Percentiles rank a stretch among this genome's conserved stretches.
phyloP scores from a whole-genome alignment of 2,797 vertebrate species.

The Capromys pilorides region DNA sequence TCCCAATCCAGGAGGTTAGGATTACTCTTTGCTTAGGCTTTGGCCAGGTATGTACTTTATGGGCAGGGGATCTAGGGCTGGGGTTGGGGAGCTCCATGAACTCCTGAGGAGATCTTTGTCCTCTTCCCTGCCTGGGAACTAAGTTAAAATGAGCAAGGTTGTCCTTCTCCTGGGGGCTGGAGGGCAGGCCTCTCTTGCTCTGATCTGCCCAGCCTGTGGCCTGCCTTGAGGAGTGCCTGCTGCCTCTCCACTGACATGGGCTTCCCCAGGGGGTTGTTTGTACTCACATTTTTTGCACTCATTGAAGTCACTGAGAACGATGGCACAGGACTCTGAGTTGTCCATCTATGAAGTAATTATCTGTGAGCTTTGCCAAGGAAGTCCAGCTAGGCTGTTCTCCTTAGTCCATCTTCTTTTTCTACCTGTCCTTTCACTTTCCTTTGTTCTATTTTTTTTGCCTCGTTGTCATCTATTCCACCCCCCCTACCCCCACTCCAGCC shows the following conservation, averaged over 20 bases:
- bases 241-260: background rate
- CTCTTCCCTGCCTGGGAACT: background rate
- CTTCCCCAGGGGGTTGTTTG: background rate
- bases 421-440: background rate
- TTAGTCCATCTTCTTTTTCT: background rate
- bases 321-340: conserved; percentile 22
- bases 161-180: too few species aligned
- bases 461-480: background rate
- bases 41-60: rapidly evolving
- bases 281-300: conserved; percentile 73
- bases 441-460: background rate
- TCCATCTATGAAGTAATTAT: conserved; percentile 49
- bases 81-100: background rate
- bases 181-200: background rate
- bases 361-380: conserved; percentile 10
- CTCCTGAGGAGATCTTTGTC: background rate
- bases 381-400: background rate
- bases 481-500: too few species aligned
- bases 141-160: background rate
- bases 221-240: background rate
- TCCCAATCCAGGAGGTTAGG: background rate
- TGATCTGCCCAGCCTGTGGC: too few species aligned
- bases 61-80: background rate
- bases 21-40: background rate
- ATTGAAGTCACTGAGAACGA: conserved; percentile 27